Percentiles rank a stretch among this genome's conserved stretches.
phyloP scores from a whole-genome alignment of 2,113 vertebrate genomes.

The Paracanthobrama guichenoti region DNA sequence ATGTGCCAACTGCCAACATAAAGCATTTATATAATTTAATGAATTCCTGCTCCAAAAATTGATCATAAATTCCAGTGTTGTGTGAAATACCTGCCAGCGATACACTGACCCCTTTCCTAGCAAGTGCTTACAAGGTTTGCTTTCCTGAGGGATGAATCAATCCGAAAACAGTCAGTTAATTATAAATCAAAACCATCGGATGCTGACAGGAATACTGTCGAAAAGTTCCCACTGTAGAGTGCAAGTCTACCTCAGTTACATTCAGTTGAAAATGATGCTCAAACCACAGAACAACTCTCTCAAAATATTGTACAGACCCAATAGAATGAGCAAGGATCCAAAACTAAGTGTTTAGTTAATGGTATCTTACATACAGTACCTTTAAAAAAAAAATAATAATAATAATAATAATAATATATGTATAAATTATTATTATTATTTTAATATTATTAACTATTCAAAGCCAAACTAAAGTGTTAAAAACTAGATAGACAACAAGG shows the following conservation, averaged over 20 bases:
- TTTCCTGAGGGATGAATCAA: constrained; percentile 22
- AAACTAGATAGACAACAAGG: not conserved
- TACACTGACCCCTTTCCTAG: not conserved
- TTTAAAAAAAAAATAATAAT: not conserved
- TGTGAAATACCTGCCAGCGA: constrained; percentile 13
- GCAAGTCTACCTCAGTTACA: not conserved
- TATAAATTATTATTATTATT: no score
- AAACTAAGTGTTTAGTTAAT: not conserved
- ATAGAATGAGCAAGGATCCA: not conserved
- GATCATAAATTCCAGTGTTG: constrained; percentile 33
- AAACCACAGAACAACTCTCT: not conserved
- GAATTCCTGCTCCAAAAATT: constrained; percentile 21
- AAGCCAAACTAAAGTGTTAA: not conserved
- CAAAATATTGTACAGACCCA: not conserved
- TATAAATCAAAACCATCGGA: constrained; percentile 42
- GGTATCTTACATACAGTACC: not conserved
- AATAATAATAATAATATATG: not conserved
- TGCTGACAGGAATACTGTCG: not conserved
- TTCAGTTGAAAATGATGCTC: not conserved
- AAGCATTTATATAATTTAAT: constrained; percentile 33
- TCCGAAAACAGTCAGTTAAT: constrained; percentile 39
- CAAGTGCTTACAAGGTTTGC: constrained; percentile 25
- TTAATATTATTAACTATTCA: not conserved
- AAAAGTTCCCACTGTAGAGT: constrained; percentile 22
- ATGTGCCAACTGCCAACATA: not conserved